Percentiles rank a stretch among this genome's conserved stretches.
Evolutionary conservation across 2,797 vertebrate species (phyloP).

Genomic region (Pipistrellus nathusii): DNA sequence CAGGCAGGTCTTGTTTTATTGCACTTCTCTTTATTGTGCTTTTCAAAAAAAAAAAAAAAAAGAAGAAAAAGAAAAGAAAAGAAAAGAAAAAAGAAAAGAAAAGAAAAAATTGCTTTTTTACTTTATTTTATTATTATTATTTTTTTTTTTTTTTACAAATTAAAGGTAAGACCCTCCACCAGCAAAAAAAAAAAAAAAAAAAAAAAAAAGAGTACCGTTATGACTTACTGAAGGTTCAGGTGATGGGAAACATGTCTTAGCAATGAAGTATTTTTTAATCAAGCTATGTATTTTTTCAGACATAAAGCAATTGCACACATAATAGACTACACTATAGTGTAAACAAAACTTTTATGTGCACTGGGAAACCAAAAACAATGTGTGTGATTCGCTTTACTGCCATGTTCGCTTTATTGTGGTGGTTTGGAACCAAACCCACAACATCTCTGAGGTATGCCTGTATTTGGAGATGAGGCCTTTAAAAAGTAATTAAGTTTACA

Average conservation of each 20-base stretch:
- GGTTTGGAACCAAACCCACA: neutral
- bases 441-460: neutral
- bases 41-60: neutral
- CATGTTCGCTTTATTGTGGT: neutral
- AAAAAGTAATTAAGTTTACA: slow-evolving; percentile 24
- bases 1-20: neutral
- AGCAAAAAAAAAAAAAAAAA: neutral
- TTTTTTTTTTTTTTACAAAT: neutral
- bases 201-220: neutral
- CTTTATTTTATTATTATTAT: too few relatives aligned
- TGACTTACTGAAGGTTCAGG: neutral
- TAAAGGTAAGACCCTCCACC: neutral
- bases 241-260: neutral
- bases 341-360: neutral
- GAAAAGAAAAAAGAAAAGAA: too few relatives aligned
- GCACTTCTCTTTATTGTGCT: neutral
- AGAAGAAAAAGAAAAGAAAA: too few relatives aligned
- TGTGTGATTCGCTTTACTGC: neutral
- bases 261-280: neutral
- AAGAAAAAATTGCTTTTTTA: too few relatives aligned
- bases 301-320: neutral
- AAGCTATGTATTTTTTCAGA: neutral
- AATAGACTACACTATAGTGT: neutral
- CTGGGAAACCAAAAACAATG: neutral
- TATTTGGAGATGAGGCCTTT: neutral